Conservation (phyloP, 1,140 invertebrate genomes). For the Drosophila melanogaster region Release_6_plus_ISO1_MT NT_037436.4:4349001-4349500, state of each 20-base stretch:
- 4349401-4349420: slow-evolving; percentile 76
- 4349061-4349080: too few species aligned
- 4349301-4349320: slow-evolving; percentile 81
- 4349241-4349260: slow-evolving; percentile 52
- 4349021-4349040: too few species aligned
- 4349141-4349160: background rate
- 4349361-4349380: background rate
- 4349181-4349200: slow-evolving; percentile 17
- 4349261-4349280: slow-evolving; percentile 79
- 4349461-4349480: background rate
- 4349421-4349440: slow-evolving; percentile 56
- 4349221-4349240: background rate
- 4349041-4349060: too few species aligned
- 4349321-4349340: slow-evolving; percentile 78
- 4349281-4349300: slow-evolving; percentile 79
- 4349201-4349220: background rate
- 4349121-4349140: slow-evolving; percentile 4
- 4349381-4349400: slow-evolving; percentile 31
- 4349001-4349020: too few species aligned
- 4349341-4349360: slow-evolving; percentile 50
- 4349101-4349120: too few species aligned
- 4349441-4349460: background rate
- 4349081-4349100: too few species aligned
- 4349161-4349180: slow-evolving; percentile 39
- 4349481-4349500: slow-evolving; percentile 41